These are phyloP conservation scores for Crotalus adamanteus DNA, from an alignment of 2,797 vertebrate species.

Conservation along the genomic window DNA sequence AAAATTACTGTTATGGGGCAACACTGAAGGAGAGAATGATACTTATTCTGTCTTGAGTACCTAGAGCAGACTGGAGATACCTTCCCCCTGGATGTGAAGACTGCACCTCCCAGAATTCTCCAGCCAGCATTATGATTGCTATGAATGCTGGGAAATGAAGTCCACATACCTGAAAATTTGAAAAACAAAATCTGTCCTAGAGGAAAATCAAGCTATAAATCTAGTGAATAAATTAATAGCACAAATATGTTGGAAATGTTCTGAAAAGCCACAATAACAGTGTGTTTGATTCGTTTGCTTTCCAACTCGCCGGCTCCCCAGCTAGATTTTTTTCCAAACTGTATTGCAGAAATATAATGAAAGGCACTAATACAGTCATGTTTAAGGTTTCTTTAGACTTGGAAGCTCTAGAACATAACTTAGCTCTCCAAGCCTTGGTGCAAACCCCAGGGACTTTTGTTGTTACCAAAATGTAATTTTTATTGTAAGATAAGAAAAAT, in stretches of 20 bases:
- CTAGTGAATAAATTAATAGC: neutral
- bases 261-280: neutral
- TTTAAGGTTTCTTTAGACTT: neutral
- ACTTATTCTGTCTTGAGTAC: neutral
- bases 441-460: neutral
- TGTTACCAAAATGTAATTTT: neutral
- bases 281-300: neutral
- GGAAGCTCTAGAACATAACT: neutral
- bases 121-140: neutral
- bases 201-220: neutral
- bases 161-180: neutral
- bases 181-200: neutral
- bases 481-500: neutral
- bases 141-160: neutral
- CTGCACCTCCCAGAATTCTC: neutral
- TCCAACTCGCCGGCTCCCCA: neutral
- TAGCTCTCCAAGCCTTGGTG: neutral
- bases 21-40: neutral
- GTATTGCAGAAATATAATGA: neutral
- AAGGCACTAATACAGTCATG: neutral
- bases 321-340: neutral
- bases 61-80: neutral
- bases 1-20: neutral
- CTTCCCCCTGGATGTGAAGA: neutral
- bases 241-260: neutral